phyloP scores from a whole-genome alignment of 2,797 vertebrate species.

The Dryobates pubescens region DNA sequence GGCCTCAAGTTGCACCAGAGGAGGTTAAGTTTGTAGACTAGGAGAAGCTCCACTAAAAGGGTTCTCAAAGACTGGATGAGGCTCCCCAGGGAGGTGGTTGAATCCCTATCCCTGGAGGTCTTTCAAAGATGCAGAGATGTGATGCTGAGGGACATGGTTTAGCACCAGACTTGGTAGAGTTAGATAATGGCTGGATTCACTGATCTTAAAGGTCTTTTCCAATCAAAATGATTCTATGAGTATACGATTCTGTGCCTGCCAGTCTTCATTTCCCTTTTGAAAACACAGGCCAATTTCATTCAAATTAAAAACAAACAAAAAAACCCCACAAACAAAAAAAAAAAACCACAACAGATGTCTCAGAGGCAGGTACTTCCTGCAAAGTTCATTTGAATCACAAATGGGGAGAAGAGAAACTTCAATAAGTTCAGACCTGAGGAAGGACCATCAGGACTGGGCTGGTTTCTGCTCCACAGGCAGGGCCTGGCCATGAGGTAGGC shows the following conservation, averaged over 20 bases:
- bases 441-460: neutral
- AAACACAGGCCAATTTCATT: neutral
- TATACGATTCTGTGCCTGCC: neutral
- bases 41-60: too few relatives aligned
- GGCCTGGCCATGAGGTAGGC: neutral
- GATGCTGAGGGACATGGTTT: too few relatives aligned
- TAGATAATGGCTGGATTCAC: too few relatives aligned
- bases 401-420: neutral
- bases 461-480: neutral
- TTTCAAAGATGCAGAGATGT: too few relatives aligned
- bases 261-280: neutral
- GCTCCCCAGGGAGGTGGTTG: too few relatives aligned
- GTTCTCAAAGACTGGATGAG: too few relatives aligned
- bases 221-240: too few relatives aligned
- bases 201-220: too few relatives aligned
- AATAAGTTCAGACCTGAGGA: neutral
- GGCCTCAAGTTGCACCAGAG: too few relatives aligned
- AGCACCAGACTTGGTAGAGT: too few relatives aligned
- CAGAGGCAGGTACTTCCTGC: neutral
- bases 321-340: neutral
- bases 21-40: too few relatives aligned
- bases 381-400: accelerated
- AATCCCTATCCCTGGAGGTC: too few relatives aligned
- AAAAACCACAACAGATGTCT: neutral
- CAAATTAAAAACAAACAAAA: neutral